Conservation (phyloP, 2,888 invertebrate species). For the Amblyjoppa fuscipennis region DNA sequence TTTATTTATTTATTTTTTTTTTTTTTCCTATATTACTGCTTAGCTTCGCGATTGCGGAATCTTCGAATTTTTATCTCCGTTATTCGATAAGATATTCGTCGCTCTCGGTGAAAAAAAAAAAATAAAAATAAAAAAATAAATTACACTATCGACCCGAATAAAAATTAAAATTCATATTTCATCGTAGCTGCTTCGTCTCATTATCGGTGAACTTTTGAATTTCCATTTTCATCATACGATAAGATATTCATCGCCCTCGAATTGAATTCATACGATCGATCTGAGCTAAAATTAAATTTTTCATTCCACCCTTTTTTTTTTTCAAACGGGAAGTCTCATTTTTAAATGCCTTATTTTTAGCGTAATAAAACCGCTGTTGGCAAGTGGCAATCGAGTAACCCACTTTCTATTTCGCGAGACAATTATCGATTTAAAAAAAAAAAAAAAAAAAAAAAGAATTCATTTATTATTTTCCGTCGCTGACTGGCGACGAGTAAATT, state of each 20-base stretch:
- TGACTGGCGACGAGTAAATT: background rate
- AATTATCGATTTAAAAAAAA: background rate
- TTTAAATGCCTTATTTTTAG: conserved; percentile 4
- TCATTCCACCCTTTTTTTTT: background rate
- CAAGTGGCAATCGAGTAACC: conserved; percentile 18
- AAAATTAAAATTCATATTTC: background rate
- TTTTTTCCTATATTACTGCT: background rate
- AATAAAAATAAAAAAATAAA: background rate
- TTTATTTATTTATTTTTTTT: too few relatives aligned
- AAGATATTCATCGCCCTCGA: background rate
- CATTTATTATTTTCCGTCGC: background rate
- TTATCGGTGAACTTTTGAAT: background rate
- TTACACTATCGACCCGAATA: too few relatives aligned
- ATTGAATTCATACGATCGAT: too few relatives aligned
- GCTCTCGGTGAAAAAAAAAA: background rate
- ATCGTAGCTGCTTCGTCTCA: background rate
- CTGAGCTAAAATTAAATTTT: background rate
- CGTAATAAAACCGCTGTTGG: conserved; percentile 28
- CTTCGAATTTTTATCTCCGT: too few relatives aligned
- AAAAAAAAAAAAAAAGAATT: too few relatives aligned
- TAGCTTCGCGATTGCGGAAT: too few relatives aligned
- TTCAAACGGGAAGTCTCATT: background rate
- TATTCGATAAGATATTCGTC: too few relatives aligned
- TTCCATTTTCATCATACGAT: background rate
- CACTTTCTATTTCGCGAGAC: conserved; percentile 49